Conservation (phyloP, 2,888 invertebrate genomes). For the Clepsis dumicolana region DNA sequence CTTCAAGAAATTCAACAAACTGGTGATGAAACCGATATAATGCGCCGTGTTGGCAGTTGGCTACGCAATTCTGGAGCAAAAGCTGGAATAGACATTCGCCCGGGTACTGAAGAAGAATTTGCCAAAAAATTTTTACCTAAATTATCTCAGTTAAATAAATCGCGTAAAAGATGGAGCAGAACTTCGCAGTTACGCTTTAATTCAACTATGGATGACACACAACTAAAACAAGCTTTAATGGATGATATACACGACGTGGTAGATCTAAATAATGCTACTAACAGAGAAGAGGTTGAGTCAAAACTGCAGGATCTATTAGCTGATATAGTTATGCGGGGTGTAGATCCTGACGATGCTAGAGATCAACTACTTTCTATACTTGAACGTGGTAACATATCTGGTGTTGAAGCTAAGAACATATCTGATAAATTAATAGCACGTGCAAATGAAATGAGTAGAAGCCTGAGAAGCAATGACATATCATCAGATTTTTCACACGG, state of each 20-base stretch:
- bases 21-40: conserved; percentile 4
- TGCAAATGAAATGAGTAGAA: conserved; percentile 42
- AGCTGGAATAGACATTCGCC: not conserved
- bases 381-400: conserved; percentile 34
- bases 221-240: not conserved
- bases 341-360: conserved; percentile 32
- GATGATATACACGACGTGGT: conserved; percentile 13
- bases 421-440: conserved; percentile 41
- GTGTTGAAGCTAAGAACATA: conserved; percentile 45
- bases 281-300: conserved; percentile 17
- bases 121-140: conserved; percentile 1
- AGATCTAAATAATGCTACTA: not conserved
- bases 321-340: conserved; percentile 16
- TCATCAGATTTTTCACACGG: not conserved
- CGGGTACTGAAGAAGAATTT: conserved; percentile 5
- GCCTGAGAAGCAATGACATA: conserved; percentile 5
- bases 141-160: not conserved
- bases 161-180: conserved; percentile 7
- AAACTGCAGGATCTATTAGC: not conserved
- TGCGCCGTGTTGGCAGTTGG: not conserved
- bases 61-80: not conserved
- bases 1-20: conserved; percentile 3
- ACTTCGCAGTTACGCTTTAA: not conserved
- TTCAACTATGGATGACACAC: not conserved
- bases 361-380: conserved; percentile 46